phyloP scores from a whole-genome alignment of 2,113 vertebrate genomes.

The Microcebus lehilahytsara region DNA sequence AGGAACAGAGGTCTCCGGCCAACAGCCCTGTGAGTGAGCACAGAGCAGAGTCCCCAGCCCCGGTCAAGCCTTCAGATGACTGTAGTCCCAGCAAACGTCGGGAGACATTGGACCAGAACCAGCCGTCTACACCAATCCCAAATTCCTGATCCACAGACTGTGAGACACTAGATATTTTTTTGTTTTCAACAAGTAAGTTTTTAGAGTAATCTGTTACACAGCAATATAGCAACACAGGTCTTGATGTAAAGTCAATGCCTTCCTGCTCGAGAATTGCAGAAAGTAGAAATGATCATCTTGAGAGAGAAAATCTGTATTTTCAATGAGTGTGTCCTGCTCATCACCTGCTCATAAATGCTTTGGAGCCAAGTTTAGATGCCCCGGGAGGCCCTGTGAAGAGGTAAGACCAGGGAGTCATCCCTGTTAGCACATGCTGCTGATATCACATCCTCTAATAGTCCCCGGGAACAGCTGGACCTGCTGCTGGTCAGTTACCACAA shows the following conservation, averaged over 20 bases:
- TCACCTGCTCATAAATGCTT: not conserved
- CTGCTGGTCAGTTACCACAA: not conserved
- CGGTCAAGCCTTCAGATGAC: not conserved
- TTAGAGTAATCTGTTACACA: not conserved
- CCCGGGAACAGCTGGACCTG: conserved; percentile 13
- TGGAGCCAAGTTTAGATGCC: not conserved
- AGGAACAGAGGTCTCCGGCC: not conserved
- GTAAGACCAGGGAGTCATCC: not conserved
- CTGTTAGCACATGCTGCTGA: not conserved
- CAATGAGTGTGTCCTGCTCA: not conserved
- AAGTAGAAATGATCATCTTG: not conserved
- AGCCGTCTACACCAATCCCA: not conserved
- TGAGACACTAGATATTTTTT: not conserved
- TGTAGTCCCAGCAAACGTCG: not conserved
- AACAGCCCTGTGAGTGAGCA: not conserved
- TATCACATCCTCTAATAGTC: not conserved
- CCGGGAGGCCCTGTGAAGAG: not conserved
- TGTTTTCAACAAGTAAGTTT: not conserved
- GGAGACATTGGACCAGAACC: not conserved
- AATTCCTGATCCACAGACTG: not conserved
- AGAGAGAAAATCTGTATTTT: not conserved
- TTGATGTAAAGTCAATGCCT: not conserved
- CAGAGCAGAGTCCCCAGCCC: not conserved
- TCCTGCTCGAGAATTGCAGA: not conserved
- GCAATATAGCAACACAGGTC: not conserved